Evolutionary conservation across 2,113 vertebrate genomes (phyloP), one percentile per base, ranked within the genome.

Genomic region (Aramus guarauna): DNA sequence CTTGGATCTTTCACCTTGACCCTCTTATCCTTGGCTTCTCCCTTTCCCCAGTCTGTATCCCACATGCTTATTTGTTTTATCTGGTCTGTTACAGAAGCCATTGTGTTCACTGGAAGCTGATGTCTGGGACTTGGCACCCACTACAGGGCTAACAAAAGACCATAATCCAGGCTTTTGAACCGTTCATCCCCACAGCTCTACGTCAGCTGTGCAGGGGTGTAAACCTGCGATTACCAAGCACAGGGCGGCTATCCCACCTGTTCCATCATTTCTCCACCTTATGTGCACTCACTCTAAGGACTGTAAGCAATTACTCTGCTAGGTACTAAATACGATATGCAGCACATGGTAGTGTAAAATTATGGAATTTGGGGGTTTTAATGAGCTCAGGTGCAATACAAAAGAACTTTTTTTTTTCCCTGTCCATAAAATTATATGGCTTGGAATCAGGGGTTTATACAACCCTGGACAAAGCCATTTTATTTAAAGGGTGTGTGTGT

Each of bases 381-480:
- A 98, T 98, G 98, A 98, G 98, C 97, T 98, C 98, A 98, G 98
- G 98, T 98, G 98, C 96, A 95, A 97, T 97, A 98, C 98, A 98
- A 98, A 98, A 98, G 97, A 97, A 97, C 95, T 95, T 96, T 96
- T 97, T 95, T 91, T 94, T 95, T 94, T 90, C 50, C 6, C 53
- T 96, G 94, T 98, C 97, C 97, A 98, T 98, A 98, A 98, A 98
- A 98, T 98, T 98, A 98, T 98, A 98, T 98, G 96, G 93, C 98
- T 98, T 98, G 97, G 97, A 98, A 97, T 98, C 96, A 97, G 97
- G 93, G 95, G 86, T 97, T 98, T 98, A 97, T 96, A 97, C 92
- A 98, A 74, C 96, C 62, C 95, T 86, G 96, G 96, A 96, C 93
- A 97, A 97, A 98, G 94, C 93, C 91, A 97, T 98, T 98, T 98